A percentile compares a stretch with the other conserved stretches of the same genome.
These are phyloP conservation scores for Sycophila texana DNA, from an alignment of 2,888 invertebrate species.

Conservation along the genomic window DNA sequence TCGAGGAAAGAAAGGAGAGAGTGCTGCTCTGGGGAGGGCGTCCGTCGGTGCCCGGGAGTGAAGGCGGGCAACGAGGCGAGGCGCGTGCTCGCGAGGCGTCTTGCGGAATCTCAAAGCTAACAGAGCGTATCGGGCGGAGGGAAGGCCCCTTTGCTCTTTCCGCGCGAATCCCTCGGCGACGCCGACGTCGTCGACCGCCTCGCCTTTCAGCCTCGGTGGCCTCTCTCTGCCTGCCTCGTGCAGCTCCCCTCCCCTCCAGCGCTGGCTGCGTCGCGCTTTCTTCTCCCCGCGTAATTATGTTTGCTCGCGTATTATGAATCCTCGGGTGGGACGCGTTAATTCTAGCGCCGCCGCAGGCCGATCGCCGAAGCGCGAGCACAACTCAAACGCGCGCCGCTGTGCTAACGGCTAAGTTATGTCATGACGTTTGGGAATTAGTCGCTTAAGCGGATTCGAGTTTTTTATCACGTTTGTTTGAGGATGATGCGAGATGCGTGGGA, in stretches of 20 bases:
- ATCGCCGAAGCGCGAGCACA: background rate
- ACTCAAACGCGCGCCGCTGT: background rate
- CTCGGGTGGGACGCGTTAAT: conserved; percentile 24
- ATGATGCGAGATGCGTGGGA: too few species aligned
- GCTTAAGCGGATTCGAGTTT: too few species aligned
- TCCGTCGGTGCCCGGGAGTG: background rate
- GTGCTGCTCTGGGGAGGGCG: background rate
- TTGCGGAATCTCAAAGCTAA: conserved; percentile 44
- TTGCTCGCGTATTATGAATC: conserved; percentile 39
- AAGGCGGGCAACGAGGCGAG: background rate
- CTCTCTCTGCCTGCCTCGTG: background rate
- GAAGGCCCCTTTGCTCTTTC: conserved; percentile 31
- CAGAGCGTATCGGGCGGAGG: conserved; percentile 30
- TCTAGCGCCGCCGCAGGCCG: background rate
- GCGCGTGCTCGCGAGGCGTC: conserved; percentile 18
- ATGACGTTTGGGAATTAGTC: too few species aligned
- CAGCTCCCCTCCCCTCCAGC: background rate
- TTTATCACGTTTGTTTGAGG: too few species aligned
- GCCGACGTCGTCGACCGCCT: background rate
- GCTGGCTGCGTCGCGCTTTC: background rate
- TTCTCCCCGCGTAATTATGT: conserved; percentile 40
- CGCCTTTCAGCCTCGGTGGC: background rate
- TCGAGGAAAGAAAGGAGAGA: conserved; percentile 4
- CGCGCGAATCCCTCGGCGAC: conserved; percentile 6
- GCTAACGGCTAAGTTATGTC: too few species aligned